phyloP scores from a whole-genome alignment of 2,888 invertebrate species.

The Aphodius granarius region DNA sequence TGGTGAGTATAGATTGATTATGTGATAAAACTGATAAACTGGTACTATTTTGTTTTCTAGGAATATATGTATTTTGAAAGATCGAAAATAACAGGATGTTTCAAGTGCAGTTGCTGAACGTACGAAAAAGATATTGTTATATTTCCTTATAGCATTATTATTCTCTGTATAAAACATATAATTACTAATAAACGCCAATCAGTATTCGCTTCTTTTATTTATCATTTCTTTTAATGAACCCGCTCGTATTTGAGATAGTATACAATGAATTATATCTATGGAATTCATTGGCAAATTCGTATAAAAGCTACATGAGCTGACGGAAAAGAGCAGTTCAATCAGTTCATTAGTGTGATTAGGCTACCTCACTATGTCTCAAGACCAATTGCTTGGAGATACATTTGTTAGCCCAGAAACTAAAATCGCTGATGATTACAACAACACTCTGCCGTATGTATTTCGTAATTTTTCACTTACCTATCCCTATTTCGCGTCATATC shows the following conservation, averaged over 20 bases:
- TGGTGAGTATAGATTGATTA: constrained; percentile 66
- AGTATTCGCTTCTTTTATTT: background rate
- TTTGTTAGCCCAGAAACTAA: background rate
- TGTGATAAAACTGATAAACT: constrained; percentile 4
- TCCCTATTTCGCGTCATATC: background rate
- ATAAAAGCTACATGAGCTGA: background rate
- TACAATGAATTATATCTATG: background rate
- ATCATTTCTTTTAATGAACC: background rate
- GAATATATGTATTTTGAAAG: constrained; percentile 68
- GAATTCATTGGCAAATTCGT: background rate
- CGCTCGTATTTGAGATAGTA: background rate
- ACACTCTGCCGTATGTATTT: constrained; percentile 15
- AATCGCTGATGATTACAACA: background rate
- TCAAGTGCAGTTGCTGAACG: constrained; percentile 42
- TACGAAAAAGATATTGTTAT: constrained; percentile 6
- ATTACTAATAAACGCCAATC: background rate
- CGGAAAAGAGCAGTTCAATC: background rate
- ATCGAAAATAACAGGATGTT: constrained; percentile 47
- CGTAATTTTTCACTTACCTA: background rate
- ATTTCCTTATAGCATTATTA: background rate
- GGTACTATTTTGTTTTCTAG: constrained; percentile 55
- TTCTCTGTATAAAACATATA: constrained; percentile 1
- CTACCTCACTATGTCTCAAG: background rate
- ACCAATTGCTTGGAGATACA: background rate
- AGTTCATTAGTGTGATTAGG: background rate